Conservation (phyloP, 2,113 vertebrate species). For the Gambusia affinis region DNA sequence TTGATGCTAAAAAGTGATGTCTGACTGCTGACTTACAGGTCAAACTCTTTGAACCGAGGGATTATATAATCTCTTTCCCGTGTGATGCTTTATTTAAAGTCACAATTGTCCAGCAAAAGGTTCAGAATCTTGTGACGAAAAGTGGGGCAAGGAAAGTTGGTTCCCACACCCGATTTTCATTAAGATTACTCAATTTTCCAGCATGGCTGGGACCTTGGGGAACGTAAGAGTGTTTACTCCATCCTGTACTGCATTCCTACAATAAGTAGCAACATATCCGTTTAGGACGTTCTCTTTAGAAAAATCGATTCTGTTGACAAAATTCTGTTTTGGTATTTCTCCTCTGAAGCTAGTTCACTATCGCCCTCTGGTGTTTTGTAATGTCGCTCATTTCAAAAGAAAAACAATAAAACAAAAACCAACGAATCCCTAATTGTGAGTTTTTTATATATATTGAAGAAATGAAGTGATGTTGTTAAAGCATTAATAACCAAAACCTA, state of each 20-base stretch:
- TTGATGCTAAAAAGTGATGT: not conserved
- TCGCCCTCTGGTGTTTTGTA: too few species aligned
- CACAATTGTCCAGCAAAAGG: not conserved
- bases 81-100: not conserved
- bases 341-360: not conserved
- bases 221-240: not conserved
- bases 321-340: not conserved
- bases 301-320: not conserved
- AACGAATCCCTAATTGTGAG: too few species aligned
- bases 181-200: not conserved
- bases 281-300: not conserved
- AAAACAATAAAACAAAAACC: too few species aligned
- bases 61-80: not conserved
- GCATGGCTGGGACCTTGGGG: not conserved
- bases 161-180: not conserved
- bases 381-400: too few species aligned
- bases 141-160: too few species aligned
- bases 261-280: not conserved
- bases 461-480: too few species aligned
- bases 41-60: not conserved
- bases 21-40: not conserved
- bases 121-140: too few species aligned
- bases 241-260: not conserved
- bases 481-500: not conserved
- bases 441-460: too few species aligned